A percentile compares a stretch with the other conserved stretches of the same genome.
Evolutionary conservation across 2,113 vertebrate genomes (phyloP).

Genomic region (Mesoclemmys tuberculata): DNA sequence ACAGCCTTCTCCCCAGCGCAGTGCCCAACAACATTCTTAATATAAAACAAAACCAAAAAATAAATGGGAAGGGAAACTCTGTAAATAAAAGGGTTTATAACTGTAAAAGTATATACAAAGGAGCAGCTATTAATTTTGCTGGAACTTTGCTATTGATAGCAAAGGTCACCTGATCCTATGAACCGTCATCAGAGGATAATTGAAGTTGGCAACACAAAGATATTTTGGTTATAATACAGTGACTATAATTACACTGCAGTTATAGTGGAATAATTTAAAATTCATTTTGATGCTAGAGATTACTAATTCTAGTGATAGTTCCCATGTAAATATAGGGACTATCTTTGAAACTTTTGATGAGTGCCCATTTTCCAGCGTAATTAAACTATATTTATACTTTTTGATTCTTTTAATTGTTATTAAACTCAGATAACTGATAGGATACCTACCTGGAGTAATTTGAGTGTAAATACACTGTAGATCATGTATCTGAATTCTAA

Average conservation of each 20-base stretch:
- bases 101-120: background rate
- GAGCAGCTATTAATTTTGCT: background rate
- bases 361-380: background rate
- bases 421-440: background rate
- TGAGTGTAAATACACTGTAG: slow-evolving; percentile 26
- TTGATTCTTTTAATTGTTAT: background rate
- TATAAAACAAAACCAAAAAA: background rate
- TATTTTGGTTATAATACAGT: background rate
- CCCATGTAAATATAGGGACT: background rate
- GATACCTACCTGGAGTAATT: slow-evolving; percentile 1
- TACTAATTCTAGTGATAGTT: background rate
- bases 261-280: background rate
- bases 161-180: background rate
- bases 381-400: background rate
- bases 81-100: too few species aligned
- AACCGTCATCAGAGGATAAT: background rate
- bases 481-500: background rate
- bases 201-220: background rate
- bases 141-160: background rate
- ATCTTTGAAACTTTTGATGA: background rate
- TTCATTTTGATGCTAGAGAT: background rate
- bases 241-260: background rate
- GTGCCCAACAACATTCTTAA: background rate
- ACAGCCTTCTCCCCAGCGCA: too few species aligned
- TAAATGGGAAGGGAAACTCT: too few species aligned